phyloP scores from a whole-genome alignment of 2,113 vertebrate species.

The Oriolus oriolus region DNA sequence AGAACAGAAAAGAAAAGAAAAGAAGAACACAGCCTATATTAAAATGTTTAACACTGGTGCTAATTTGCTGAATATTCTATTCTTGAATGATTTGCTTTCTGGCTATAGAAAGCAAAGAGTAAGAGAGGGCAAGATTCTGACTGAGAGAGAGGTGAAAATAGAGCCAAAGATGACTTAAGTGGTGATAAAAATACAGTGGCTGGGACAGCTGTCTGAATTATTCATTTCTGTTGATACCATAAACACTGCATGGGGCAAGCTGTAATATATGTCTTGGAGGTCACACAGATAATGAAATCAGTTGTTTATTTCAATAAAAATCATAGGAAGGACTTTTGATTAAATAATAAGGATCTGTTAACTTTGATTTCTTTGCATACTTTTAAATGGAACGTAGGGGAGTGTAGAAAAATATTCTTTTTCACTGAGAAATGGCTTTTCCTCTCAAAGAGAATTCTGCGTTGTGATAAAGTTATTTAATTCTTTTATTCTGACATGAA shows the following conservation, averaged over 20 bases:
- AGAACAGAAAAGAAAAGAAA: background rate
- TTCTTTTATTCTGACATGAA: background rate
- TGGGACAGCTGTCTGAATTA: constrained; percentile 32
- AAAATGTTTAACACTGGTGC: background rate
- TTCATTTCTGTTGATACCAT: constrained; percentile 22
- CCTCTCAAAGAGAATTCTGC: background rate
- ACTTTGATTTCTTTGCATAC: background rate
- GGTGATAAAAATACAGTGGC: constrained; percentile 28
- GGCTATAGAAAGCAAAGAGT: background rate
- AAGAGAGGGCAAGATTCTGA: background rate
- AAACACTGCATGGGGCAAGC: background rate
- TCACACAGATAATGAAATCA: constrained; percentile 12
- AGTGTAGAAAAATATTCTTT: background rate
- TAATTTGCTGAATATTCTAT: background rate
- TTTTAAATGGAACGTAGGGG: background rate
- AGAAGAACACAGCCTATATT: background rate
- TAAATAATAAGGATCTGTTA: background rate
- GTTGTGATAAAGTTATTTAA: background rate
- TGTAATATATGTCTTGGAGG: background rate
- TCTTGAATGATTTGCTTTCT: background rate
- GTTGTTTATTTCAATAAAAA: constrained; percentile 41
- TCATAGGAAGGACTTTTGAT: background rate
- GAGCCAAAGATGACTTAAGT: background rate
- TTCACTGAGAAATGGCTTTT: background rate
- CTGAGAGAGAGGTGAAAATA: background rate